Evolutionary conservation across 2,797 vertebrate species (phyloP).

Genomic region (Catharus ustulatus): DNA sequence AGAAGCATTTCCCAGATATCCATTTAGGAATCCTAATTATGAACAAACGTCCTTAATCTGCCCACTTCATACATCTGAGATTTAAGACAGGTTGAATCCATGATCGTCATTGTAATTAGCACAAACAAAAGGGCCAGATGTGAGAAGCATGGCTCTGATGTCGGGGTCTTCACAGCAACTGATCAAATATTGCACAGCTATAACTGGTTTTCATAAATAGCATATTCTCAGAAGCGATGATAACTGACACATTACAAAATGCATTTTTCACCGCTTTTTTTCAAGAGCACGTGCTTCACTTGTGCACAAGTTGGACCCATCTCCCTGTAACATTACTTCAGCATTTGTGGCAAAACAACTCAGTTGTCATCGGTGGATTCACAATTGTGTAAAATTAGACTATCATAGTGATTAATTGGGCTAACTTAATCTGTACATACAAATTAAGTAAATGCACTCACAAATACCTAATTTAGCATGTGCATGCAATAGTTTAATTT

Average conservation of each 20-base stretch:
- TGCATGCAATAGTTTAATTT: not conserved
- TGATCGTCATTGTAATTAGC: slow-evolving; percentile 24
- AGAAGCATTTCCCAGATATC: slow-evolving; percentile 11
- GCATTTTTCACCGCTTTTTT: not conserved
- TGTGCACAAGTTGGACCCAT: not conserved
- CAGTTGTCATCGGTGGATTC: not conserved
- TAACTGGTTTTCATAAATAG: slow-evolving; percentile 11
- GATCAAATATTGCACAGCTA: not conserved
- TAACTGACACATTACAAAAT: not conserved
- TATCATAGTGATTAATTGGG: slow-evolving; percentile 46
- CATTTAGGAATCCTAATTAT: slow-evolving; percentile 42
- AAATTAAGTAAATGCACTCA: slow-evolving; percentile 38
- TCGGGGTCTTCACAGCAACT: not conserved
- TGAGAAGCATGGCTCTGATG: slow-evolving; percentile 11
- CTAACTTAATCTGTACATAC: slow-evolving; percentile 41
- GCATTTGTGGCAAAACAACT: not conserved
- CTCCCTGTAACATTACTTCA: not conserved
- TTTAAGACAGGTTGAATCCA: slow-evolving; percentile 37
- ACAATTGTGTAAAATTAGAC: slow-evolving; percentile 32
- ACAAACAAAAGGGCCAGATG: slow-evolving; percentile 54
- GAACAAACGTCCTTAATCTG: slow-evolving; percentile 53
- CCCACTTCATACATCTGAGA: slow-evolving; percentile 19
- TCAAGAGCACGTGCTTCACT: not conserved
- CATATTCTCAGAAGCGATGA: not conserved
- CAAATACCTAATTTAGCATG: slow-evolving; percentile 17